These are phyloP conservation scores for Aepyceros melampus DNA, from an alignment of 2,113 vertebrate species.

Conservation along the genomic window DNA sequence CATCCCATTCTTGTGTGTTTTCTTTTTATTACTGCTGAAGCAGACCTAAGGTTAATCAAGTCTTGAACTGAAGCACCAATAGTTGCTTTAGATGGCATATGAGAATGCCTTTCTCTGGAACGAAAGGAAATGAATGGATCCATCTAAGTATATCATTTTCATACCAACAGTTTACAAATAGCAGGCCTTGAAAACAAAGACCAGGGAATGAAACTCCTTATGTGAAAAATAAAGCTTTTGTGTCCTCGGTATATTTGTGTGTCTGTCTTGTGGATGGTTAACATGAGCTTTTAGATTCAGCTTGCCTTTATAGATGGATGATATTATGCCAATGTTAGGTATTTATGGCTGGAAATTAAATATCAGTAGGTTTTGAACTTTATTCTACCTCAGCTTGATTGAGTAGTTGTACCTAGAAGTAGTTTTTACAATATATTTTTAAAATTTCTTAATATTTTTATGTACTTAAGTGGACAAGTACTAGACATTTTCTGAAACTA, in stretches of 20 bases:
- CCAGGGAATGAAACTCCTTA: neutral
- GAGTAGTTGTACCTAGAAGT: neutral
- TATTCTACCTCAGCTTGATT: neutral
- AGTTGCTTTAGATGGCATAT: conserved; percentile 20
- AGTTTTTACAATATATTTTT: neutral
- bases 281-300: neutral
- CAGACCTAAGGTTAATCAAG: conserved; percentile 34
- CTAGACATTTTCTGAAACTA: neutral
- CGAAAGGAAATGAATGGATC: conserved; percentile 4
- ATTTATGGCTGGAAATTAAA: neutral
- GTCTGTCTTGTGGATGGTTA: neutral
- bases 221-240: neutral
- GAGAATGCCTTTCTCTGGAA: conserved; percentile 27
- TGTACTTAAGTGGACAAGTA: neutral
- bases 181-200: neutral
- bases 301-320: neutral
- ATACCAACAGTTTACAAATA: neutral
- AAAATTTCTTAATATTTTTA: neutral
- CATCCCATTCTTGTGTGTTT: neutral
- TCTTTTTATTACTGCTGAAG: neutral
- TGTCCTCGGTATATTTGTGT: neutral
- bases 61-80: neutral
- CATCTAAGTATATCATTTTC: neutral
- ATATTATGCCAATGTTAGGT: neutral
- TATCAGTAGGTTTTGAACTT: neutral